These are phyloP conservation scores for Karalla daura DNA, from an alignment of 2,797 vertebrate genomes.

Conservation along the genomic window DNA sequence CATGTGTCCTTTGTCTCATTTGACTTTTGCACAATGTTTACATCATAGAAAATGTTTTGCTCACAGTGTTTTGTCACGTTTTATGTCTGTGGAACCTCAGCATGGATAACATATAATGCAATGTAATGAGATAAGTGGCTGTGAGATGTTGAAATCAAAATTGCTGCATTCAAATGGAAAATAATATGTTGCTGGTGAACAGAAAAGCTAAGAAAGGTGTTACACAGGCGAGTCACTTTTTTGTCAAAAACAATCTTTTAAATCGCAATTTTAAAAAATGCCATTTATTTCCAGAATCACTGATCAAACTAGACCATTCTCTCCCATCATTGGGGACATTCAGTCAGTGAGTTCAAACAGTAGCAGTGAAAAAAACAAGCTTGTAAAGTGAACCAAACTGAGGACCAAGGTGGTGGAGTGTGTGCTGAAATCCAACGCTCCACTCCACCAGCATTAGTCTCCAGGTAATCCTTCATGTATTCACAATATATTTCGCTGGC, in stretches of 20 bases:
- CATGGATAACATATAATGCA: not conserved
- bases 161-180: not conserved
- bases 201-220: not conserved
- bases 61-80: conserved; percentile 15
- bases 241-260: too few species aligned
- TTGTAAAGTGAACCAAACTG: conserved; percentile 2
- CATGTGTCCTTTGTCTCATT: not conserved
- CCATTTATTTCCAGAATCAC: not conserved
- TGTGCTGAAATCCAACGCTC: not conserved
- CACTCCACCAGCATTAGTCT: not conserved
- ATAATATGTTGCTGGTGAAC: not conserved
- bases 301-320: not conserved
- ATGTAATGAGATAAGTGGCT: not conserved
- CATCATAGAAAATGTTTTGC: conserved; percentile 7
- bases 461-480: not conserved
- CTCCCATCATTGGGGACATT: not conserved
- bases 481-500: not conserved
- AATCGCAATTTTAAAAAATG: too few species aligned
- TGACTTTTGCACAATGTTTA: conserved; percentile 6
- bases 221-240: not conserved
- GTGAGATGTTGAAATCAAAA: not conserved
- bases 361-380: too few species aligned
- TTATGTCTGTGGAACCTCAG: conserved; percentile 8
- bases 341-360: too few species aligned
- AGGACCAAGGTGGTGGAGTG: not conserved